Evolutionary conservation across 2,113 vertebrate species (phyloP), one percentile per base, ranked within the genome.

Genomic region (Leptodactylus fuscus): DNA sequence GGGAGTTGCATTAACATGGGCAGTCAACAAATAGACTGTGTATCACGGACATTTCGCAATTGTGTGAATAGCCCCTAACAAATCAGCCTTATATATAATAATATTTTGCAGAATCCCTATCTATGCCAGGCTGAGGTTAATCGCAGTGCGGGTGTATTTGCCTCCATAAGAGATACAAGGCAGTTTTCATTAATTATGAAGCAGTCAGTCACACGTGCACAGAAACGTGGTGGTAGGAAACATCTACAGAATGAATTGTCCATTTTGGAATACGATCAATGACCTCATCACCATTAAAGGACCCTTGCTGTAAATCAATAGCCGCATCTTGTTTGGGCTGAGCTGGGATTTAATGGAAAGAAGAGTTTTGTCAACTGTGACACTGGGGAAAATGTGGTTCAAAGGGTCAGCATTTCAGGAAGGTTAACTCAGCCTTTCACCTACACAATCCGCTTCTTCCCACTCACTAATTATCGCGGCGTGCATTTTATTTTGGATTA

Each of bases 261-360:
- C 34, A 79, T 79, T 79, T 79, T 85, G 67, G 83, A 79, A 51
- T 70, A 70, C 29, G 38, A 80, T 79, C 83, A 85, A 78, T 51
- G 60, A 79, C 67, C 83, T 85, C 62, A 71, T 80, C 60, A 80
- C 60, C 83, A 80, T 79, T 80, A 79, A 79, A 85, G 75, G 77
- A 53, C 46, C 55, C 71, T 38, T 69, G 27, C 32, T 38, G 55
- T 85, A 85, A 85, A 85, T 85, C 83, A 85, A 79, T 85, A 80
- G 44, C 44, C 80, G 75, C 48, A 85, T 85, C 75, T 70, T 58
- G 46, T 79, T 78, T 85, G 53, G 73, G 46, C 75, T 67, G 75
- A 85, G 83, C 75, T 85, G 29, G 38, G 62, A 79, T 79, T 80
- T 78, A 71, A 80, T 85, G 83, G 62, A 80, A 70, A 49, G 44